These are phyloP conservation scores for Myotis davidii DNA, from an alignment of 2,113 vertebrate genomes.

Conservation along the genomic window DNA sequence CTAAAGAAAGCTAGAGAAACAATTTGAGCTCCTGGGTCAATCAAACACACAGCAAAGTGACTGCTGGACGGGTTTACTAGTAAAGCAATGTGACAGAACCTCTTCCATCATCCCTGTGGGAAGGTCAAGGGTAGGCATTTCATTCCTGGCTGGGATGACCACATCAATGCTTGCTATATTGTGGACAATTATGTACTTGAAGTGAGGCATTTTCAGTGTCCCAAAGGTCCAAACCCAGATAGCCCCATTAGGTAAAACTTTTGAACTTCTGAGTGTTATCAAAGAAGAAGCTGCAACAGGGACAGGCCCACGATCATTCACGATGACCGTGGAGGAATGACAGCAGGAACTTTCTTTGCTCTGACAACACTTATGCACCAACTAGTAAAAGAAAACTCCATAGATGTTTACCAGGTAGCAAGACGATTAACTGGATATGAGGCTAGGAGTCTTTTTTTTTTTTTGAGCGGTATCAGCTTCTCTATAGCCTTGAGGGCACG, in stretches of 20 bases:
- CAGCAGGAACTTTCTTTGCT: slow-evolving; percentile 94
- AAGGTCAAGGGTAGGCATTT: background rate
- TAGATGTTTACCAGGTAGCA: slow-evolving; percentile 95
- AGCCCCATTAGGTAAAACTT: slow-evolving; percentile 94
- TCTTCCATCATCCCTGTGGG: background rate
- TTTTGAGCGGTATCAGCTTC: slow-evolving; percentile 96
- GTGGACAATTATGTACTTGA: slow-evolving; percentile 95
- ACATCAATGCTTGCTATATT: background rate
- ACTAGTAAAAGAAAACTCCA: slow-evolving; percentile 90
- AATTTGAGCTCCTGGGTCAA: slow-evolving; percentile 87
- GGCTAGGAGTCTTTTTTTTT: slow-evolving; percentile 94
- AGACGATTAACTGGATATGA: slow-evolving; percentile 95
- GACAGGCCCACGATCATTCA: slow-evolving; percentile 93
- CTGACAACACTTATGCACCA: slow-evolving; percentile 91
- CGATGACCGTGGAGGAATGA: slow-evolving; percentile 93
- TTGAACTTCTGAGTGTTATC: slow-evolving; percentile 92
- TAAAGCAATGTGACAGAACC: background rate
- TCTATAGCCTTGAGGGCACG: slow-evolving; percentile 94
- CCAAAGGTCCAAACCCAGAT: slow-evolving; percentile 96
- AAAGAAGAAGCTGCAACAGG: slow-evolving; percentile 87
- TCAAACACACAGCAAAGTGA: background rate
- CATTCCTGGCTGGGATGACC: background rate
- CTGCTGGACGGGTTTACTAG: background rate
- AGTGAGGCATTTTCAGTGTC: slow-evolving; percentile 92
- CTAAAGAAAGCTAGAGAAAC: slow-evolving; percentile 91